Conservation (phyloP, 2,113 vertebrate species). For the Nothobranchius furzeri region DNA sequence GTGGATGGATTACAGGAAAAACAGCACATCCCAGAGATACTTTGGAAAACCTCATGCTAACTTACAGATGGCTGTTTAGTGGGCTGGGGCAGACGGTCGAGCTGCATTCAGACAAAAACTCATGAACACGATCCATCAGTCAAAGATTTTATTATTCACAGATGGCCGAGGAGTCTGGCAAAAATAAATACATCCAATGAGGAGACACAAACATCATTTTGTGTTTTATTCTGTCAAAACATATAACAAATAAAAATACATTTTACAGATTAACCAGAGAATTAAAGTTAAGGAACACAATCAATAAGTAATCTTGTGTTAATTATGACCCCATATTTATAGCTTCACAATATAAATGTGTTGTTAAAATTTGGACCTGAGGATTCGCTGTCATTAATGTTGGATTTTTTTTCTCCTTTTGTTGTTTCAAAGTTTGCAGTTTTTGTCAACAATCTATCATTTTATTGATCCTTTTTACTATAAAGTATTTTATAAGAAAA, state of each 20-base stretch:
- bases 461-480: too few relatives aligned
- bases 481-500: too few relatives aligned
- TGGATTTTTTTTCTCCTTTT: too few relatives aligned
- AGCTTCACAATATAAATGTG: too few relatives aligned
- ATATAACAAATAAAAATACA: neutral
- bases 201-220: neutral
- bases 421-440: too few relatives aligned
- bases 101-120: conserved; percentile 15
- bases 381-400: too few relatives aligned
- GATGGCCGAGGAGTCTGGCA: conserved; percentile 3
- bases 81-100: conserved; percentile 21
- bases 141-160: conserved; percentile 38
- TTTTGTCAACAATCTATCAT: too few relatives aligned
- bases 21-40: conserved; percentile 34
- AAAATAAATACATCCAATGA: conserved; percentile 22
- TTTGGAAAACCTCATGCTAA: conserved; percentile 51
- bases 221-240: too few relatives aligned
- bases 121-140: conserved; percentile 22
- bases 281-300: neutral
- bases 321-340: too few relatives aligned
- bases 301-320: neutral
- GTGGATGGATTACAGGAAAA: conserved; percentile 56
- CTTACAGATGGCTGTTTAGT: conserved; percentile 36
- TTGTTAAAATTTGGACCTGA: too few relatives aligned
- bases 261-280: neutral